These are phyloP conservation scores for Pantherophis vulpinus DNA, from an alignment of 2,797 vertebrate species.

Conservation along the genomic window DNA sequence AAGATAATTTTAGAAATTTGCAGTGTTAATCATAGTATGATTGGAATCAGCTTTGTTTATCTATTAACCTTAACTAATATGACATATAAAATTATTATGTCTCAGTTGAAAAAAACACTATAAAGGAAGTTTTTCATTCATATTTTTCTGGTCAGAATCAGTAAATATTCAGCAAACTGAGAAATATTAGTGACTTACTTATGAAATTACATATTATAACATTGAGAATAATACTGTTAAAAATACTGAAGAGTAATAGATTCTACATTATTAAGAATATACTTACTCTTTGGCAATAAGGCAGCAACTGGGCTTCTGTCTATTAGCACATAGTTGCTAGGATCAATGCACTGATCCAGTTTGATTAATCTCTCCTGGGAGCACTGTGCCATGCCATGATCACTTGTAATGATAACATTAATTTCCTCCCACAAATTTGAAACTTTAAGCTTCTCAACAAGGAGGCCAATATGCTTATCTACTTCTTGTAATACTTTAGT, in stretches of 20 bases:
- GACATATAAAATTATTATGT: neutral
- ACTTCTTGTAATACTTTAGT: constrained; percentile 76
- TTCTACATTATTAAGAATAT: neutral
- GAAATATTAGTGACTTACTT: neutral
- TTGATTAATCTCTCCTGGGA: constrained; percentile 79
- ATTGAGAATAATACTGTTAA: neutral
- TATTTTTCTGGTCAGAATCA: neutral
- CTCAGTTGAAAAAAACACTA: neutral
- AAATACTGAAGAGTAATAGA: neutral
- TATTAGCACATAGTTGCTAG: constrained; percentile 77
- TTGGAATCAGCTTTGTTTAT: neutral
- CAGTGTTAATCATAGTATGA: neutral
- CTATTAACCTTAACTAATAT: neutral
- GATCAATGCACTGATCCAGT: constrained; percentile 80
- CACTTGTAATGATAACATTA: constrained; percentile 90
- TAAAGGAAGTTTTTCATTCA: neutral
- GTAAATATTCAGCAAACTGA: neutral
- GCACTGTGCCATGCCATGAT: constrained; percentile 95
- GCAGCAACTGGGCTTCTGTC: constrained; percentile 83
- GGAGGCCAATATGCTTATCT: constrained; percentile 81
- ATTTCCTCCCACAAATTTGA: constrained; percentile 83
- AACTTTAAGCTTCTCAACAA: constrained; percentile 77
- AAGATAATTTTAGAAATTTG: neutral
- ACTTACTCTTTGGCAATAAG: constrained; percentile 82
- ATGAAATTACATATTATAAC: neutral